phyloP scores from a whole-genome alignment of 2,797 vertebrate species.

The Eurystomus glaucurus region DNA sequence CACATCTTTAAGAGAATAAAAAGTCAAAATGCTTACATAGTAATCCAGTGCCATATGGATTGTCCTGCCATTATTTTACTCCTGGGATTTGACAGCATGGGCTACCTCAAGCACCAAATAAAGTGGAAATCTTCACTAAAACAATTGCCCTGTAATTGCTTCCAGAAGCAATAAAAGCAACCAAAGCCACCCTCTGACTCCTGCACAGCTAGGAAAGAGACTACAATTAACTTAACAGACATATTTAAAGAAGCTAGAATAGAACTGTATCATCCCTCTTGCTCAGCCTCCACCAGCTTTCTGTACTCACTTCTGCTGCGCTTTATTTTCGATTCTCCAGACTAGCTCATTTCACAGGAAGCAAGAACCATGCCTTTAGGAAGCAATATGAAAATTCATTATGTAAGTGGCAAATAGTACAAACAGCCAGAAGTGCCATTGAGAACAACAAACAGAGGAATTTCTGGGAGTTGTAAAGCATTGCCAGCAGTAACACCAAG shows the following conservation, averaged over 20 bases:
- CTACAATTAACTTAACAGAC: not conserved
- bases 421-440: not conserved
- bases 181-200: not conserved
- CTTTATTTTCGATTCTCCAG: not conserved
- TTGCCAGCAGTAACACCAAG: not conserved
- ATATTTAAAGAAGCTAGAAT: not conserved
- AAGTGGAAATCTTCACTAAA: not conserved
- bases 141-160: not conserved
- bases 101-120: not conserved
- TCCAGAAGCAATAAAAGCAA: not conserved
- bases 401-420: not conserved
- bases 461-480: not conserved
- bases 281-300: not conserved
- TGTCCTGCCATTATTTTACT: not conserved
- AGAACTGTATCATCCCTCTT: not conserved
- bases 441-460: rapidly evolving
- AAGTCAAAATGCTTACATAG: not conserved
- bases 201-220: not conserved
- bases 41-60: not conserved
- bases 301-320: not conserved
- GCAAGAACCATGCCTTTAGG: not conserved
- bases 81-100: not conserved
- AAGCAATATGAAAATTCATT: rapidly evolving
- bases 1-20: not conserved
- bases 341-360: not conserved